Evolutionary conservation across 2,113 vertebrate genomes (phyloP).

Genomic region (Macquaria ambigua): DNA sequence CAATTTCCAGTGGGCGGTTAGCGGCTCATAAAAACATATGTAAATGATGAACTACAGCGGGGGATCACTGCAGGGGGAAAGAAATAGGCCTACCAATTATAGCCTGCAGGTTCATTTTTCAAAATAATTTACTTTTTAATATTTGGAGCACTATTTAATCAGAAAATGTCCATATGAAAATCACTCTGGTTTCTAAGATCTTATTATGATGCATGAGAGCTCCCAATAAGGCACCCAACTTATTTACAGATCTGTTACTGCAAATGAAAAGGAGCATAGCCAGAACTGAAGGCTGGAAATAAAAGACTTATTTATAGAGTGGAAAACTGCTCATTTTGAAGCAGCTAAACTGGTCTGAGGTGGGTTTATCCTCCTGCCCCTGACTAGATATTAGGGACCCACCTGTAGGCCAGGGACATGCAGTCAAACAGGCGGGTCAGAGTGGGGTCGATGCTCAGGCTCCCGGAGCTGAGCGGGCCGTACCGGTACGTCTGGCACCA

Average conservation of each 20-base stretch:
- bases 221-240: background rate
- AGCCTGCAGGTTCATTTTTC: background rate
- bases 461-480: slow-evolving; percentile 84
- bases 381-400: slow-evolving; percentile 44
- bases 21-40: no score
- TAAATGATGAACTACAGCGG: background rate
- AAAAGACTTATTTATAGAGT: background rate
- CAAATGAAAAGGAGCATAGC: background rate
- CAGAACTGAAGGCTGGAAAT: background rate
- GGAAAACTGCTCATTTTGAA: background rate
- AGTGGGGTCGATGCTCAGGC: slow-evolving; percentile 94
- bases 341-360: background rate
- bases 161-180: background rate
- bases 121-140: background rate
- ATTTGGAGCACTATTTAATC: background rate
- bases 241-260: background rate
- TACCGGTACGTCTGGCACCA: slow-evolving; percentile 83
- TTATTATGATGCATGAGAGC: background rate
- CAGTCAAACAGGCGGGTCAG: slow-evolving; percentile 97
- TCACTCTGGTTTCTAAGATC: background rate
- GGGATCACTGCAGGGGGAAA: background rate
- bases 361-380: background rate
- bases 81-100: background rate
- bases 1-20: no score
- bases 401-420: slow-evolving; percentile 99